Evolutionary conservation across 2,113 vertebrate genomes (phyloP), one percentile per base, ranked within the genome.

Genomic region (Asarcornis scutulata): DNA sequence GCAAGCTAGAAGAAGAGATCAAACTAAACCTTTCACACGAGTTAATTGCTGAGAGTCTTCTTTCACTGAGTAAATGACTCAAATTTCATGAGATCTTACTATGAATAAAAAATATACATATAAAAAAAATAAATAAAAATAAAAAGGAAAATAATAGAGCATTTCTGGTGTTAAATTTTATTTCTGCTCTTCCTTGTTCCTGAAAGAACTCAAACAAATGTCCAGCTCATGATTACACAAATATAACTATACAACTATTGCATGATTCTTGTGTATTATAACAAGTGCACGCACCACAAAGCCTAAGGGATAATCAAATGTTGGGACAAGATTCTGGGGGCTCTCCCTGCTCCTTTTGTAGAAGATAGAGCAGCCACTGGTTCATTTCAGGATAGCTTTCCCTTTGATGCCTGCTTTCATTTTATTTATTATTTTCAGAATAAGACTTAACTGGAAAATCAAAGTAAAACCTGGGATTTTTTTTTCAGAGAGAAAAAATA

Each of bases 341-440:
- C 21, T 13, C 68, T 56, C 31, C 66, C 42, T 59, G 29, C 48
- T 40, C 7, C 64, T 59, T 60, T 53, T 52, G 31, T 31, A 76
- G n/a, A 4, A 76, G n/a, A 4, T 31, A 68, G 23, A 4, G 1
- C 23, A 83, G 32, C 42, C 1, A 0, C 29, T 55, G 72, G 14
- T 42, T 93, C 22, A 26, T 66, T 88, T 88, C 29, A 80, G 32
- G 27, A 26, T 12, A 76, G 16, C 13, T 73, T 69, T 77, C 68
- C 25, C 58, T 71, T 78, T 88, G 53, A 79, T 71, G 14, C 6
- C 44, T 34, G 13, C 7, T 71, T 93, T 78, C 5, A 64, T 59
- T 63, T 82, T 42, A 29, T n/a, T 69, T 71, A 8, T 69, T 68
- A 50, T 74, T 69, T 86, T 46, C 60, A 83, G 23, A 11, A n/a